These are phyloP conservation scores for Alces alces DNA, from an alignment of 2,113 vertebrate species.

Conservation along the genomic window DNA sequence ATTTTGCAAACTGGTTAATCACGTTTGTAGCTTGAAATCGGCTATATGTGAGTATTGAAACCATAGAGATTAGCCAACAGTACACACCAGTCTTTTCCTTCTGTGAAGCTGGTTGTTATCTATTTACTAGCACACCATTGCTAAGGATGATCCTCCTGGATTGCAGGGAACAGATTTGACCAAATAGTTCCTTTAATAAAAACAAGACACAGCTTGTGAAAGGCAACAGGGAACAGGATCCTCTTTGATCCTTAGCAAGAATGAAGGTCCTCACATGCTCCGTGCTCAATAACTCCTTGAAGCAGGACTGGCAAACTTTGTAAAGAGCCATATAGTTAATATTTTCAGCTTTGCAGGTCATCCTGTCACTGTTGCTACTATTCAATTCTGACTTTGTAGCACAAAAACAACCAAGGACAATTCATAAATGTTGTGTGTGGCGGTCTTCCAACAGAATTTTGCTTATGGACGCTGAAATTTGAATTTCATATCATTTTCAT, in stretches of 20 bases:
- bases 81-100: not conserved
- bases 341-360: not conserved
- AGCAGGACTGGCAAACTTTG: not conserved
- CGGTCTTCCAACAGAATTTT: not conserved
- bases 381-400: not conserved
- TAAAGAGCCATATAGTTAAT: not conserved
- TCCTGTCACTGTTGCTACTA: not conserved
- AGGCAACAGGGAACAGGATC: not conserved
- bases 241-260: not conserved
- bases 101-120: not conserved
- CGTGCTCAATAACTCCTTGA: too few species aligned
- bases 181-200: not conserved
- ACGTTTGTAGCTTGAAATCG: not conserved
- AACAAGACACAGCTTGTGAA: not conserved
- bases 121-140: not conserved
- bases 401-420: not conserved
- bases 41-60: not conserved
- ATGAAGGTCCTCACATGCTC: not conserved
- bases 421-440: too few species aligned
- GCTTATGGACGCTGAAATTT: not conserved
- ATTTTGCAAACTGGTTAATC: not conserved
- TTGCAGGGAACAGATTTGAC: not conserved
- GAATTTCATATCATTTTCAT: not conserved
- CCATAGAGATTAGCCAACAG: not conserved
- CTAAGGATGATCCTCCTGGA: not conserved